Percentiles rank a stretch among this genome's conserved stretches.
phyloP scores from a whole-genome alignment of 2,797 vertebrate species.

The Diglossa cyanea region DNA sequence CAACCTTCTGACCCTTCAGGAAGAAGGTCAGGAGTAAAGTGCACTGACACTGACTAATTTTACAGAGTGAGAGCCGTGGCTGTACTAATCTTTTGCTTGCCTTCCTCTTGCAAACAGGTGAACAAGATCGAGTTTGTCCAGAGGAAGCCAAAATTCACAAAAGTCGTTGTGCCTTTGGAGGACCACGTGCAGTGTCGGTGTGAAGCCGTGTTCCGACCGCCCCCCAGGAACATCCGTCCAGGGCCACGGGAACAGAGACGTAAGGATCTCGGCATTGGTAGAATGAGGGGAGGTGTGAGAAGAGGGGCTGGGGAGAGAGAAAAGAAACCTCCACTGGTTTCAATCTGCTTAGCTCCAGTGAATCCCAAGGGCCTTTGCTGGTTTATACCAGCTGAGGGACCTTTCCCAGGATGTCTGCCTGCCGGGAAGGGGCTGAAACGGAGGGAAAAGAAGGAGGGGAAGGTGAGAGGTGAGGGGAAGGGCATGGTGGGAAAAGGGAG shows the following conservation, averaged over 20 bases:
- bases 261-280: neutral
- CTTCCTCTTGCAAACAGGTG: constrained; percentile 76
- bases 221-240: constrained; percentile 41
- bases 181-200: constrained; percentile 90
- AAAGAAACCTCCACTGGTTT: neutral
- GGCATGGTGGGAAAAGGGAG: neutral
- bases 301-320: neutral
- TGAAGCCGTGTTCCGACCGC: constrained; percentile 55
- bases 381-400: neutral
- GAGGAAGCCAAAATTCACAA: constrained; percentile 77
- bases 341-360: neutral
- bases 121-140: constrained; percentile 86
- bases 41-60: neutral
- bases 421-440: neutral
- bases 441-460: neutral
- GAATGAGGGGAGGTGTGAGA: neutral
- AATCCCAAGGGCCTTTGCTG: neutral
- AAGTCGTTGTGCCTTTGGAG: constrained; percentile 86
- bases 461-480: constrained; percentile 8
- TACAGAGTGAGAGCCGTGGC: neutral
- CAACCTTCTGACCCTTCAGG: neutral
- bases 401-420: neutral
- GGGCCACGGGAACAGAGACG: constrained; percentile 66
- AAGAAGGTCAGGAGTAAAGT: neutral
- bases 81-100: neutral